Percentiles rank a stretch among this genome's conserved stretches.
Conservation (phyloP, 2,113 vertebrate genomes). For the Pipa parva region DNA sequence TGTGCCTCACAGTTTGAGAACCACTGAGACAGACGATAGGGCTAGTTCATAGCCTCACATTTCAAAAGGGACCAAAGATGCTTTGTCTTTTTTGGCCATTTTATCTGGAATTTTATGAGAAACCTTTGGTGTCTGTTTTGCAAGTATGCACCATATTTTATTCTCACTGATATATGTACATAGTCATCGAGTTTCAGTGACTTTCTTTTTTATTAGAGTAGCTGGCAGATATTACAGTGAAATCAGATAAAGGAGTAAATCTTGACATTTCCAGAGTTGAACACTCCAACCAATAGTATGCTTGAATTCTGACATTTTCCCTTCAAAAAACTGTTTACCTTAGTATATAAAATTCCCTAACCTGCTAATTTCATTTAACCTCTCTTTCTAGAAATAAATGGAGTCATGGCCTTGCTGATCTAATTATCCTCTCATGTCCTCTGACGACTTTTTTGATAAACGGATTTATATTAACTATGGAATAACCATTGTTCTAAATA, state of each 20-base stretch:
- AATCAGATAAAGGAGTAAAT: slow-evolving; percentile 17
- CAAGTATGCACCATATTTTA: no score
- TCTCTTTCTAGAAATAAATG: background rate
- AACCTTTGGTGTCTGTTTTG: no score
- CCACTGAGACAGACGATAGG: no score
- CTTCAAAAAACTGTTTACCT: slow-evolving; percentile 29
- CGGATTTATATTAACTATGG: no score
- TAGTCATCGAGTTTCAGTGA: no score
- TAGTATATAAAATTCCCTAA: slow-evolving; percentile 6
- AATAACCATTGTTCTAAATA: no score
- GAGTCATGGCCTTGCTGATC: slow-evolving; percentile 14
- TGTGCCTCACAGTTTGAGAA: no score
- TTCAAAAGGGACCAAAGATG: no score
- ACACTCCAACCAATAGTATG: slow-evolving; percentile 13
- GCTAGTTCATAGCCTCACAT: no score
- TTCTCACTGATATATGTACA: no score
- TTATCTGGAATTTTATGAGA: no score
- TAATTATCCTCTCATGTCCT: slow-evolving; percentile 10
- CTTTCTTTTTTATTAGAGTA: background rate
- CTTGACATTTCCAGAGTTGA: slow-evolving; percentile 36
- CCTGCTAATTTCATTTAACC: slow-evolving; percentile 24
- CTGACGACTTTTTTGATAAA: background rate
- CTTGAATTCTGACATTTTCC: slow-evolving; percentile 36
- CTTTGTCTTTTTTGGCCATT: no score
- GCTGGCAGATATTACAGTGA: slow-evolving; percentile 9